These are phyloP conservation scores for Chionis minor DNA, from an alignment of 2,113 vertebrate genomes.

Conservation along the genomic window DNA sequence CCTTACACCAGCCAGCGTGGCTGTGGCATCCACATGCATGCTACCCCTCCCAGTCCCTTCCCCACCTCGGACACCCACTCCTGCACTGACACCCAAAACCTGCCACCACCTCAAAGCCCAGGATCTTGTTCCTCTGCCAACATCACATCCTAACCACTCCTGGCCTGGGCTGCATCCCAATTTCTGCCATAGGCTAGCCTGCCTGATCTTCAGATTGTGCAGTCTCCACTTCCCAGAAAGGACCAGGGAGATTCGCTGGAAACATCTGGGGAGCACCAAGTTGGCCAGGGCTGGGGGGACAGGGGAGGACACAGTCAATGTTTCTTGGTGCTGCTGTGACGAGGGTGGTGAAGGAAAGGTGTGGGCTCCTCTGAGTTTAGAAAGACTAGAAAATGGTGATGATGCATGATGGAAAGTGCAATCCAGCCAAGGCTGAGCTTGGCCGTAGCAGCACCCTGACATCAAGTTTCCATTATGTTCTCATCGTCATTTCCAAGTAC, in stretches of 20 bases:
- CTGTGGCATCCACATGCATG: background rate
- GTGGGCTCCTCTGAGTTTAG: background rate
- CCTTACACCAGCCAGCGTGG: background rate
- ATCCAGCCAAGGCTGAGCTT: background rate
- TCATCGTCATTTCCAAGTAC: background rate
- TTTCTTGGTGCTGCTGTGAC: background rate
- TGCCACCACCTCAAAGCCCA: background rate
- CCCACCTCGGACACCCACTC: background rate
- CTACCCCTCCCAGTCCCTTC: background rate
- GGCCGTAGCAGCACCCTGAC: background rate
- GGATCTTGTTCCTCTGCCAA: background rate
- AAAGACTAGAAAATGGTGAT: background rate
- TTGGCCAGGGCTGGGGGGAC: background rate
- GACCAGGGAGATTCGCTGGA: fast-evolving
- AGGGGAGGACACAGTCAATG: fast-evolving
- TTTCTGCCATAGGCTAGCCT: background rate
- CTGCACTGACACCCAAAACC: background rate
- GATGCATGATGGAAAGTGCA: background rate
- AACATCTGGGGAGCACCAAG: background rate
- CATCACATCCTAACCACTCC: background rate
- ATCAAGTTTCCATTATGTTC: background rate
- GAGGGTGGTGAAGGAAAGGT: background rate
- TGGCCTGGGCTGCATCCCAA: background rate
- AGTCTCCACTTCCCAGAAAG: background rate
- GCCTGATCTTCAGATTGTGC: background rate